Base-by-base conservation (phyloP, 2,113 vertebrate species). In the Brachirus orientalis region DNA sequence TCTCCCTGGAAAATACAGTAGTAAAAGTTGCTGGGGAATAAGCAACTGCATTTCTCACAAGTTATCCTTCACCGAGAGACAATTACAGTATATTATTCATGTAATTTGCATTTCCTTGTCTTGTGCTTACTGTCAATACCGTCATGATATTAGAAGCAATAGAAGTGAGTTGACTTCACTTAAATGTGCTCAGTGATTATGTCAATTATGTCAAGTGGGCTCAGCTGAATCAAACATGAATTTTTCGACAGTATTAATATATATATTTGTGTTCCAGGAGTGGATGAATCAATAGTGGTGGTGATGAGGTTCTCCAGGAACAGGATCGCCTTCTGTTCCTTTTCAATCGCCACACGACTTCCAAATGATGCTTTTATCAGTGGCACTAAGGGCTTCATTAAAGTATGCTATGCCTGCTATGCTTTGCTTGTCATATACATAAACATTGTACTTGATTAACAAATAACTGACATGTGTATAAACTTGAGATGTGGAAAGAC, bases 351-450 rank as follows among this genome's bases (percentile, higher is more conserved):
- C 2, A 37, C 82, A 0, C 0, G 4, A 18, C 86, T 95, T 51
- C 63, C 80, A 36, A 95, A 94, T 18, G 78, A 75, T 0, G 90
- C 90, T 0, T 78, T 50, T 2, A 90, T 95, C 74, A 83, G 17
- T 0, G 83, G 94, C 16, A 93, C 91, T 20, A 72, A 89, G 50
- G 93, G 93, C 53, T 85, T 64, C 28, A 93, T 92, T 22, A 82
- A 86, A 86, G 93, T 94, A 85, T 50, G 81, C n/a, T n/a, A 0
- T 36, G 14, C 38, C 38, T 40, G 12, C 6, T 12, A 10, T 10
- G 50, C 65, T 8, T 3, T 28, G 48, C 70, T 8, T 4, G 11
- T 51, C 18, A 41, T 57, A 14, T 47, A 18, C 59, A 41, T n/a
- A 28, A 63, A 36, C 44, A 54, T 61, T 79, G 63, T 0, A 68